A percentile compares a stretch with the other conserved stretches of the same genome.
phyloP scores from a whole-genome alignment of 2,113 vertebrate genomes.

The Dicrurus megarhynchus region DNA sequence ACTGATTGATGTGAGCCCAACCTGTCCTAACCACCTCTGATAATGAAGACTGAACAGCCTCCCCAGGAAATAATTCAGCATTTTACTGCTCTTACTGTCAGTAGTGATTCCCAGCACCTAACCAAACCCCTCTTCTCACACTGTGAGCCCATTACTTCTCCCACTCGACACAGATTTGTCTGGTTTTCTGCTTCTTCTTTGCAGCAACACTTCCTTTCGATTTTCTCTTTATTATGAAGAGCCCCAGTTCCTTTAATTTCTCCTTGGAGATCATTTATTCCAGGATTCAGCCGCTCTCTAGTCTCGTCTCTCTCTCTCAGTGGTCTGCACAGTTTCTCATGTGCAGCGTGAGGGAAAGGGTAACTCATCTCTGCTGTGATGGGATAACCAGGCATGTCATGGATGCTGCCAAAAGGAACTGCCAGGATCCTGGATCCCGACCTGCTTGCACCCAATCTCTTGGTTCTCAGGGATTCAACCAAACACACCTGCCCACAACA shows the following conservation, averaged over 20 bases:
- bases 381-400: background rate
- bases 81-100: background rate
- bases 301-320: background rate
- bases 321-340: background rate
- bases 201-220: background rate
- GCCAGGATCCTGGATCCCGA: accelerated
- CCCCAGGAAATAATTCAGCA: background rate
- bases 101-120: background rate
- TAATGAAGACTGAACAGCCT: background rate
- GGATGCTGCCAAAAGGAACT: background rate
- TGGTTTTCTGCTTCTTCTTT: background rate
- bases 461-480: background rate
- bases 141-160: background rate
- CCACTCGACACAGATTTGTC: background rate
- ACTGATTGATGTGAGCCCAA: background rate
- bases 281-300: background rate
- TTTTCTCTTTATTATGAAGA: background rate
- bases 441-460: background rate
- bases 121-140: background rate
- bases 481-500: accelerated
- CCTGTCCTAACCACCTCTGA: background rate
- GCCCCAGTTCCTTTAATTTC: background rate
- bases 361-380: background rate
- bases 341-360: background rate
- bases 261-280: background rate